Evolutionary conservation across 2,888 invertebrate genomes (phyloP).

Genomic region (Dysmachus trigonus): DNA sequence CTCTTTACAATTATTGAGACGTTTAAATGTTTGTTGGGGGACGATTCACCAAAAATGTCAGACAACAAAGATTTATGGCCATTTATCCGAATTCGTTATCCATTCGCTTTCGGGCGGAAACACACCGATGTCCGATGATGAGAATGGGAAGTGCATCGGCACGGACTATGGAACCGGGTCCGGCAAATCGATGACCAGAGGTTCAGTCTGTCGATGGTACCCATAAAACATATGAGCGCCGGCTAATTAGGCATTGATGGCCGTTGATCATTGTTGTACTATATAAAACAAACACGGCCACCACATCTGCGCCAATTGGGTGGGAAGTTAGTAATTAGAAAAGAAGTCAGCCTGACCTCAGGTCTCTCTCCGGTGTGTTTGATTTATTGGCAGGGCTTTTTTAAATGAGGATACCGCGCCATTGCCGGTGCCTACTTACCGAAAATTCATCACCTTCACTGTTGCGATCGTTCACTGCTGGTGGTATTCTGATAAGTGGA

Average conservation of each 20-base stretch:
- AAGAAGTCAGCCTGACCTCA: background rate
- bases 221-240: background rate
- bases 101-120: conserved; percentile 4
- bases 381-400: background rate
- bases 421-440: conserved; percentile 3
- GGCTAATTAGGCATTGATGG: conserved; percentile 11
- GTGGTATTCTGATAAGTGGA: conserved; percentile 19
- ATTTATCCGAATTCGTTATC: conserved; percentile 2
- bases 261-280: background rate
- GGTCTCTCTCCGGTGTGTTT: too few relatives aligned
- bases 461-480: background rate
- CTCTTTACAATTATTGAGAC: conserved; percentile 22
- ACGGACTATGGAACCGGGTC: background rate
- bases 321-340: background rate
- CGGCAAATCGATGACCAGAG: background rate
- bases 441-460: conserved; percentile 16
- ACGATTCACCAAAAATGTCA: conserved; percentile 20
- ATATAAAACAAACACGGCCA: conserved; percentile 1
- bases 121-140: background rate
- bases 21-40: conserved; percentile 7
- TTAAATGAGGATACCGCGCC: background rate
- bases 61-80: background rate
- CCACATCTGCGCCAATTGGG: background rate
- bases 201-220: background rate
- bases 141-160: background rate